Conservation (phyloP, 2,888 invertebrate species). For the Eristalis tenax region DNA sequence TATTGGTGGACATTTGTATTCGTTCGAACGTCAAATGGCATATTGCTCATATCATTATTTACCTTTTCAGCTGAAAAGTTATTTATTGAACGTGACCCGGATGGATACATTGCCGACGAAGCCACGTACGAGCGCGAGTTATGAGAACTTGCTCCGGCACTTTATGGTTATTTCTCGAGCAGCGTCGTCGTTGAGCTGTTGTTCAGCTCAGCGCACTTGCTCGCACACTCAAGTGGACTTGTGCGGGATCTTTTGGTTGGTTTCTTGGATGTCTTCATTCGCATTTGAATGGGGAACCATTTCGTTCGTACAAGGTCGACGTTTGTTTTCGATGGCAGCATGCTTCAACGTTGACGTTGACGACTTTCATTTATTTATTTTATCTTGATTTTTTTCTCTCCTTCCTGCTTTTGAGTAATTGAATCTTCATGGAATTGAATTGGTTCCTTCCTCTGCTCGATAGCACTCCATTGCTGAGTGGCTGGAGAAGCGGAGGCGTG, state of each 20-base stretch:
- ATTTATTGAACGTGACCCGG: slow-evolving; percentile 32
- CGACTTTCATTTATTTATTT: no score
- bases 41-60: slow-evolving; percentile 32
- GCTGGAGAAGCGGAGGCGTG: not conserved
- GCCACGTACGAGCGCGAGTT: not conserved
- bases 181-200: not conserved
- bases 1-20: slow-evolving; percentile 2
- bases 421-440: not conserved
- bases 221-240: not conserved
- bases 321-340: not conserved
- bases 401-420: not conserved
- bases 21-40: slow-evolving; percentile 12
- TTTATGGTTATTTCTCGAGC: not conserved
- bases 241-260: not conserved
- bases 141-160: not conserved
- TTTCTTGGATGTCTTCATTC: not conserved
- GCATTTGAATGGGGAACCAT: not conserved
- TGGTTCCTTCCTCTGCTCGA: not conserved
- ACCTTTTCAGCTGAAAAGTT: slow-evolving; percentile 27
- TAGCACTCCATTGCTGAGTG: not conserved
- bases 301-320: not conserved
- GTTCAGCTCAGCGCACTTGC: not conserved
- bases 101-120: not conserved
- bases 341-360: not conserved
- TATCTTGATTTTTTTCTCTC: not conserved